phyloP scores from a whole-genome alignment of 2,888 invertebrate genomes.

The Melieria crassipennis region DNA sequence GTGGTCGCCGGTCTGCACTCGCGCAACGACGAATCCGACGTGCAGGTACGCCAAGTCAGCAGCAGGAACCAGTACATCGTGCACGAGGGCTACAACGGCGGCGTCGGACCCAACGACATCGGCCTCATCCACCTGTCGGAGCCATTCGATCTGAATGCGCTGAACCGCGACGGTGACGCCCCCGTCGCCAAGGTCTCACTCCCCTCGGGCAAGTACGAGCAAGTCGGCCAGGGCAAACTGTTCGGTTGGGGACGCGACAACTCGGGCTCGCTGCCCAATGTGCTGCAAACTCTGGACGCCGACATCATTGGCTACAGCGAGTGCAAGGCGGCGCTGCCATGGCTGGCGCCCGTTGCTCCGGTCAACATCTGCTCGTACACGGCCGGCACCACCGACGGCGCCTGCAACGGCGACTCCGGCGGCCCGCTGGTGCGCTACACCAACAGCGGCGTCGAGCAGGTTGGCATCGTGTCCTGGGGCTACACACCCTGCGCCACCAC shows the following conservation, averaged over 20 bases:
- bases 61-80: constrained; percentile 44
- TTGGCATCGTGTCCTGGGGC: constrained; percentile 69
- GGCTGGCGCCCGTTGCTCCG: constrained; percentile 38
- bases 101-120: constrained; percentile 68
- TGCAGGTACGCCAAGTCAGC: constrained; percentile 50
- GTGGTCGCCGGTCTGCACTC: constrained; percentile 64
- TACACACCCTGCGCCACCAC: constrained; percentile 63
- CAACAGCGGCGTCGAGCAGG: constrained; percentile 38
- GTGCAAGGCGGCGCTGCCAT: constrained; percentile 50
- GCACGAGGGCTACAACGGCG: constrained; percentile 60
- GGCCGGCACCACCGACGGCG: constrained; percentile 59
- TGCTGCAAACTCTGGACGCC: constrained; percentile 52
- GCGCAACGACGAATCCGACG: constrained; percentile 45
- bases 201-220: constrained; percentile 44
- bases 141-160: constrained; percentile 52
- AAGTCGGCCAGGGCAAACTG: constrained; percentile 46
- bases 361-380: constrained; percentile 56
- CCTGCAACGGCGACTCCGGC: constrained; percentile 66
- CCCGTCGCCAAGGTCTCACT: constrained; percentile 48
- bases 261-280: constrained; percentile 46
- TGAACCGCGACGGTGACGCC: constrained; percentile 48
- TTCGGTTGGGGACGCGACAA: constrained; percentile 60
- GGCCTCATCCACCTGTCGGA: constrained; percentile 64
- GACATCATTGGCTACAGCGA: constrained; percentile 46
- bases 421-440: constrained; percentile 54